A percentile compares a stretch with the other conserved stretches of the same genome.
Evolutionary conservation across 2,888 invertebrate genomes (phyloP).

Genomic region (Dyspetes luteomarginatus): DNA sequence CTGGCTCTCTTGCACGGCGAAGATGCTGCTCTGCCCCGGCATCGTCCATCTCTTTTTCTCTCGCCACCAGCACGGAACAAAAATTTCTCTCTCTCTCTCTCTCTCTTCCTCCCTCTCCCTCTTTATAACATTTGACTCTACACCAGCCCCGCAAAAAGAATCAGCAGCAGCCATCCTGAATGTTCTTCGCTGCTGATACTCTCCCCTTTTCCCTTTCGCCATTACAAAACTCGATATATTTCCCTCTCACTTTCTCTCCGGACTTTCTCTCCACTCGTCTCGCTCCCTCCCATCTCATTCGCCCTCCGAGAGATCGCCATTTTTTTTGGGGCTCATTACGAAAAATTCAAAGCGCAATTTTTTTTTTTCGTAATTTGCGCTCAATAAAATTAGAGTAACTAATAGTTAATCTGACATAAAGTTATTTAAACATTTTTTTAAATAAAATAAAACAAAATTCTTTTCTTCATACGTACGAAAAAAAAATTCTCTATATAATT

Average conservation of each 20-base stretch:
- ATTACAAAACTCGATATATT: conserved; percentile 42
- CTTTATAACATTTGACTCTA: conserved; percentile 45
- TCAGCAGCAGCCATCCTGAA: conserved; percentile 38
- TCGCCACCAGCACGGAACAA: conserved; percentile 19
- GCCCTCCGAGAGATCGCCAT: conserved; percentile 25
- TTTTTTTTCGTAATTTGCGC: too few relatives aligned
- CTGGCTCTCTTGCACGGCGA: conserved; percentile 71
- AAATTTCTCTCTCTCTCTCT: conserved; percentile 39
- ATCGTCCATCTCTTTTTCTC: conserved; percentile 48
- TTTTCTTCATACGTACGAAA: too few relatives aligned
- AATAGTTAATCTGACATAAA: too few relatives aligned
- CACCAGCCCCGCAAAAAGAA: conserved; percentile 26
- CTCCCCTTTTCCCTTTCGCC: conserved; percentile 39
- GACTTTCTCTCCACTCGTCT: conserved; percentile 56
- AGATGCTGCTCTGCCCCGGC: conserved; percentile 64
- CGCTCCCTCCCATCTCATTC: conserved; percentile 49
- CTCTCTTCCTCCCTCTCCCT: conserved; percentile 14
- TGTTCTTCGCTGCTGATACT: conserved; percentile 36
- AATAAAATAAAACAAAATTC: too few relatives aligned
- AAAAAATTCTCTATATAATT: background rate
- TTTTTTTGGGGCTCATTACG: too few relatives aligned
- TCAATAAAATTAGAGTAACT: too few relatives aligned
- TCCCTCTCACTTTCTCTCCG: conserved; percentile 56
- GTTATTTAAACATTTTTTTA: too few relatives aligned
- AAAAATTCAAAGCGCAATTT: too few relatives aligned